A percentile compares a stretch with the other conserved stretches of the same genome.
phyloP scores from a whole-genome alignment of 2,113 vertebrate species.

The Plestiodon gilberti region DNA sequence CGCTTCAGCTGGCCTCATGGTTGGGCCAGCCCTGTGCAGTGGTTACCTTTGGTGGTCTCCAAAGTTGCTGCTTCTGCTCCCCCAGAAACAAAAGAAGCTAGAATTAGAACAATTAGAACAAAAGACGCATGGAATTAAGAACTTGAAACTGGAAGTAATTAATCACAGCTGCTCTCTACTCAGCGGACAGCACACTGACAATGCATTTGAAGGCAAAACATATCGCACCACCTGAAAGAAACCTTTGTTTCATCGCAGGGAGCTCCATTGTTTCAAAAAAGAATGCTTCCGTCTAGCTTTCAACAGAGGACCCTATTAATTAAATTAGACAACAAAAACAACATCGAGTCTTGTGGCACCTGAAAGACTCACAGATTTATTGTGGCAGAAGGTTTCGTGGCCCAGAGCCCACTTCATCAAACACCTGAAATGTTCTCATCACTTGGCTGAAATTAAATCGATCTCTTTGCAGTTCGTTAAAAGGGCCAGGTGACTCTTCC shows the following conservation, averaged over 20 bases:
- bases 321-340: neutral
- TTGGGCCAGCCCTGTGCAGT: neutral
- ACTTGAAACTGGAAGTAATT: neutral
- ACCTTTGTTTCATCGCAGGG: neutral
- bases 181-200: neutral
- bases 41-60: neutral
- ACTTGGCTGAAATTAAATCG: neutral
- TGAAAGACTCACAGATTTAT: neutral
- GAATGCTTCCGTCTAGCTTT: slow-evolving; percentile 5
- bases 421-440: neutral
- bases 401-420: neutral
- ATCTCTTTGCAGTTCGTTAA: neutral
- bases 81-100: neutral
- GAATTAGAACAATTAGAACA: too few relatives aligned
- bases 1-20: too few relatives aligned
- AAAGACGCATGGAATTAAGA: neutral
- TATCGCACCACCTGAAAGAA: neutral
- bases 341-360: neutral
- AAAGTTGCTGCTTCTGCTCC: neutral
- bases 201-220: neutral
- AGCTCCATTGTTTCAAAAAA: slow-evolving; percentile 4
- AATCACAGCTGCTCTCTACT: slow-evolving; percentile 4
- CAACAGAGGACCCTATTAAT: neutral
- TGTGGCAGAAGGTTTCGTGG: neutral
- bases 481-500: neutral